Conservation (phyloP, 2,888 invertebrate genomes). For the Diaphora mendica region DNA sequence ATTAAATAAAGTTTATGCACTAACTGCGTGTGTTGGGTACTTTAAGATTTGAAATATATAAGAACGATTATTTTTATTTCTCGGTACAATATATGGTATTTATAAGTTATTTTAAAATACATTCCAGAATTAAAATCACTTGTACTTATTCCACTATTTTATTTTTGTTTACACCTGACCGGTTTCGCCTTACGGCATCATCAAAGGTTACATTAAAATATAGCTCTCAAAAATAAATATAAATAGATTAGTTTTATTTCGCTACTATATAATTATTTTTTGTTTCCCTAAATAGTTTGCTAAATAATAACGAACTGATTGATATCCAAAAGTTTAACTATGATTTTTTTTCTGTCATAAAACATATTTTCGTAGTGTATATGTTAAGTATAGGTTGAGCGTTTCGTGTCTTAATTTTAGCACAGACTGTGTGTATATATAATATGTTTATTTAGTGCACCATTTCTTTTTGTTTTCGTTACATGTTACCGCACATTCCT, state of each 20-base stretch:
- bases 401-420: constrained; percentile 38
- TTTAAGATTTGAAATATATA: neutral
- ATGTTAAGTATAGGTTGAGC: neutral
- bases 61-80: neutral
- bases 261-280: neutral
- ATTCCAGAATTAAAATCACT: no score
- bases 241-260: no score
- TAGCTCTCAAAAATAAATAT: no score
- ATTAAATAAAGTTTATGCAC: neutral
- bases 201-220: no score
- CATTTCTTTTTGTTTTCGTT: constrained; percentile 85
- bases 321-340: neutral
- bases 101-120: neutral
- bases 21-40: neutral
- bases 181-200: no score
- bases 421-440: constrained; percentile 51
- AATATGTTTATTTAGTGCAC: constrained; percentile 85
- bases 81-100: neutral
- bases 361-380: neutral
- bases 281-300: constrained; percentile 1
- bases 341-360: neutral
- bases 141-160: no score
- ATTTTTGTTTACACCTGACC: no score
- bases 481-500: constrained; percentile 85
- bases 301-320: neutral